Evolutionary conservation across 2,113 vertebrate species (phyloP).

Genomic region (Scortum barcoo): DNA sequence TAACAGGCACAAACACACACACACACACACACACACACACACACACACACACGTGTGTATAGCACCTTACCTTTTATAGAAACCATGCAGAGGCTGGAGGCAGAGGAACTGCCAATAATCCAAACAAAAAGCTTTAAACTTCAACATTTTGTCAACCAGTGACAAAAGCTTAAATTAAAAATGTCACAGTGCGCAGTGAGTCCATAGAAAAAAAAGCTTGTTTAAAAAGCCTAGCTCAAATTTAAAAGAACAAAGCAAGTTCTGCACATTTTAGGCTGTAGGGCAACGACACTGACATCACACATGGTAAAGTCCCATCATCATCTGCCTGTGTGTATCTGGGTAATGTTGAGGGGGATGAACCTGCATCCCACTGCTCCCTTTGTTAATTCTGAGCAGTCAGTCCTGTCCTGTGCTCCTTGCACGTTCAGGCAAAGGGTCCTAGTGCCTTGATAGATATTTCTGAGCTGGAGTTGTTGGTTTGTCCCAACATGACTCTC

Average conservation of each 20-base stretch:
- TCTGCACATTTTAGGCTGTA: constrained; percentile 15
- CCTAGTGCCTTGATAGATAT: constrained; percentile 25
- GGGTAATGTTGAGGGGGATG: constrained; percentile 70
- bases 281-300: constrained; percentile 26
- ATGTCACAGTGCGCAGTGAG: background rate
- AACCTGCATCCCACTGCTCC: constrained; percentile 50
- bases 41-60: background rate
- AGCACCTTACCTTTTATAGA: constrained; percentile 94
- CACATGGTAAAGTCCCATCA: constrained; percentile 74
- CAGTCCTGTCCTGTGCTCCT: background rate
- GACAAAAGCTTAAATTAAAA: constrained; percentile 27
- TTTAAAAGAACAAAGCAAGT: constrained; percentile 30
- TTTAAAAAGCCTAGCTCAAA: background rate
- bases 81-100: constrained; percentile 92
- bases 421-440: background rate
- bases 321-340: constrained; percentile 74
- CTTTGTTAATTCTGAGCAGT: constrained; percentile 34
- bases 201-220: constrained; percentile 18
- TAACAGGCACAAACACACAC: too few species aligned
- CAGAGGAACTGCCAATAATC: constrained; percentile 98
- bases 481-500: constrained; percentile 17
- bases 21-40: background rate
- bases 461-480: constrained; percentile 32
- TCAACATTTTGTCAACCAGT: constrained; percentile 88
- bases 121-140: constrained; percentile 96